Percentiles rank a stretch among this genome's conserved stretches.
Conservation (phyloP, 2,888 invertebrate species). For the Drosophila mimica region DNA sequence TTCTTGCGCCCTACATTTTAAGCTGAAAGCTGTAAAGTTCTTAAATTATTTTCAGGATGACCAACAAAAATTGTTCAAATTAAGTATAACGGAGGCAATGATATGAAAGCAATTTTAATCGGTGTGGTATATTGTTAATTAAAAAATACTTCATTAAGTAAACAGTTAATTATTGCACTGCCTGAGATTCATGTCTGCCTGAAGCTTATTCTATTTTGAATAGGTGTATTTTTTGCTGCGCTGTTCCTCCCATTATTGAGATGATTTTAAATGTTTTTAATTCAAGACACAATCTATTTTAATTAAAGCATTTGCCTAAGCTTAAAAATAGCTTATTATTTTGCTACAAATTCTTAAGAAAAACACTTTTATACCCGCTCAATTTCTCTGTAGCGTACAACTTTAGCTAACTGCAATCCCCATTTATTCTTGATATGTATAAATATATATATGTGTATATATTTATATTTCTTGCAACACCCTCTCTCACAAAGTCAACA, state of each 20-base stretch:
- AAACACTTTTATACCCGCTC: background rate
- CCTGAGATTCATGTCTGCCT: background rate
- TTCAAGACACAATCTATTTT: background rate
- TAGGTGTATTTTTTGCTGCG: background rate
- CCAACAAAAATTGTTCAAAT: constrained; percentile 2
- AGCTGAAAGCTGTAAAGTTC: background rate
- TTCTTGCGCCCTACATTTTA: constrained; percentile 49
- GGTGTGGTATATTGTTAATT: background rate
- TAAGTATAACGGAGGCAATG: background rate
- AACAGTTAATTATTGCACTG: background rate
- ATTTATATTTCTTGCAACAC: constrained; percentile 16
- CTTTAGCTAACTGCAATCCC: constrained; percentile 50
- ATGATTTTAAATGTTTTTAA: background rate
- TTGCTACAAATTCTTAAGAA: background rate
- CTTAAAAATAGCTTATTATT: background rate
- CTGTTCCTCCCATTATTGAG: background rate
- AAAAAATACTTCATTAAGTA: background rate
- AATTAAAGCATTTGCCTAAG: background rate
- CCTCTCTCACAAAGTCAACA: constrained; percentile 63
- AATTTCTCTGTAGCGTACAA: constrained; percentile 35
- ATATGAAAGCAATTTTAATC: background rate
- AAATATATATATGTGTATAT: constrained; percentile 5
- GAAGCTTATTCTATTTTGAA: background rate
- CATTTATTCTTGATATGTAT: constrained; percentile 8
- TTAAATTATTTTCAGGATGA: background rate